Base-by-base conservation (phyloP, 2,797 vertebrate species). In the Schizopygopsis malacanthus region DNA sequence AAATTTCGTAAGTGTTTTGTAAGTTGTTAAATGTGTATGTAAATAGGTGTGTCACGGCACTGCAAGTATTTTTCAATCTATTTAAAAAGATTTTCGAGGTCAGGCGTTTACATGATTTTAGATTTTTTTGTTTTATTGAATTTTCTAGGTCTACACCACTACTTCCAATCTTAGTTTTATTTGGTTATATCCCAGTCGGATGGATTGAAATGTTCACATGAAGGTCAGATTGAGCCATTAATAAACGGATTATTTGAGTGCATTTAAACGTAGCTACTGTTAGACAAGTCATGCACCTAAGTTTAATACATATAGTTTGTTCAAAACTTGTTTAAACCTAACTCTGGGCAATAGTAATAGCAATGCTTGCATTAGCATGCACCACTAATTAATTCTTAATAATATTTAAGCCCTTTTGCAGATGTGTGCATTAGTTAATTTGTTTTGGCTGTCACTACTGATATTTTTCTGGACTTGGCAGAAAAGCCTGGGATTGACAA, bases 401-500 rank as follows among this genome's bases (percentile, higher is more conserved):
- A 11, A 25, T 52, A 50, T 77, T 76, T 67, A 65, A 83, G 25
- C 59, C 33, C 56, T 61, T 45, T 73, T 61, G 45, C 56, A 61
- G 45, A 41, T 63, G 59, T 25, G 56, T 50, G 43, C 59, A 41
- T n/a, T 47, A 22, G 71, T 67, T 84, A 69, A 63, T 84, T 78
- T 65, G 41, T 61, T 83, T 28, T 79, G 56, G 77, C 77, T 61
- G 22, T 4, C 56, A 25, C 7, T 47, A 75, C 7, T 83, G 20
- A 65, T 76, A 50, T 52, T 77, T 84, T 41, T 77, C 59, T 76
- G 22, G 39, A 47, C 70, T 73, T 82, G 71, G 56, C 71, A 75
- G 71, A 83, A 83, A 65, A 16, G 22, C 20, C 41, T 52, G 28
- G 8, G 4, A 45, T 82, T 82, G 79, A 76, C 50, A 47, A 69